A percentile compares a stretch with the other conserved stretches of the same genome.
Conservation (phyloP, 2,797 vertebrate genomes). For the Lutjanus argentimaculatus region DNA sequence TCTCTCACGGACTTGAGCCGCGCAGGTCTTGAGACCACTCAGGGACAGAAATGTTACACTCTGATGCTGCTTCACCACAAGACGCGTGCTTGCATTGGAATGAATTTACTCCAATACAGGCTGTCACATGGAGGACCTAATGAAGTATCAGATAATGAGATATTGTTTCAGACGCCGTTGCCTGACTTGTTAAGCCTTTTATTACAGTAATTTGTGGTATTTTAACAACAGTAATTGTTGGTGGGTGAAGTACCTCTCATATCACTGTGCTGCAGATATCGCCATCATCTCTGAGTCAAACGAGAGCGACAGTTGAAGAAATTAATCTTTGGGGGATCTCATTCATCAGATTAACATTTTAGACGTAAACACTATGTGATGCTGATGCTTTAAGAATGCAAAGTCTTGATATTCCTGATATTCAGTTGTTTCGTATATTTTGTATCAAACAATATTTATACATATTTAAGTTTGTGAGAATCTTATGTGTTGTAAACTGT, state of each 20-base stretch:
- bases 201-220: conserved; percentile 66
- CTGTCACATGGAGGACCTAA: conserved; percentile 55
- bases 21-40: conserved; percentile 89
- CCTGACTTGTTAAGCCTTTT: conserved; percentile 61
- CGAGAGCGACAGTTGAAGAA: conserved; percentile 36
- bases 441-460: conserved; percentile 88
- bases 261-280: conserved; percentile 55
- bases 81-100: conserved; percentile 62
- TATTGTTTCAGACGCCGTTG: conserved; percentile 56
- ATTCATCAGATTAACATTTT: conserved; percentile 60
- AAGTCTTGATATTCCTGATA: conserved; percentile 65
- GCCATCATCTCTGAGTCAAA: conserved; percentile 51
- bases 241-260: conserved; percentile 64
- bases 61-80: conserved; percentile 83
- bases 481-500: conserved; percentile 87
- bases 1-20: conserved; percentile 96
- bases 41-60: conserved; percentile 64
- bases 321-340: conserved; percentile 39
- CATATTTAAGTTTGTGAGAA: conserved; percentile 71
- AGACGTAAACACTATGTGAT: conserved; percentile 55
- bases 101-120: conserved; percentile 49
- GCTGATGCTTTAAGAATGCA: conserved; percentile 52
- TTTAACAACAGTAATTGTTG: conserved; percentile 64
- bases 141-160: conserved; percentile 55
- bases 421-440: conserved; percentile 77